phyloP scores from a whole-genome alignment of 2,888 invertebrate genomes.

The Thyatira batis region DNA sequence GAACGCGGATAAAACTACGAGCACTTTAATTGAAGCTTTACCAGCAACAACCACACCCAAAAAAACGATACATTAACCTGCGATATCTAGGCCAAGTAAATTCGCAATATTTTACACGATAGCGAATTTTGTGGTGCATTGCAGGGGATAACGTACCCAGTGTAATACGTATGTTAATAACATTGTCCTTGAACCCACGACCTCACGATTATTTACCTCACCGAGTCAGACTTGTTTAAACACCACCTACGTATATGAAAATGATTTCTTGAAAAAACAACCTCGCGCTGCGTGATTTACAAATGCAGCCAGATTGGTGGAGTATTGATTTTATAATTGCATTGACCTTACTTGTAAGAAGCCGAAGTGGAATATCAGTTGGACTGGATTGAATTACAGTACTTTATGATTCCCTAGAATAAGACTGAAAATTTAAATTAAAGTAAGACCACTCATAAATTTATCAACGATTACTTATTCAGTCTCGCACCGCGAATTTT shows the following conservation, averaged over 20 bases:
- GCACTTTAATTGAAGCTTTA: neutral
- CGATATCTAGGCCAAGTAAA: neutral
- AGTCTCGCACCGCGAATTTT: no score
- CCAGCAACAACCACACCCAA: neutral
- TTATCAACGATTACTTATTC: no score
- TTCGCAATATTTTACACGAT: neutral
- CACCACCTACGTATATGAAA: neutral
- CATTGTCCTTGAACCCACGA: constrained; percentile 43
- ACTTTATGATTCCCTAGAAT: no score
- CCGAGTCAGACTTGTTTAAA: constrained; percentile 25
- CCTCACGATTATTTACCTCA: constrained; percentile 36
- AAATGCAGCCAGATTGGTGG: neutral
- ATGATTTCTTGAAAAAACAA: constrained; percentile 1
- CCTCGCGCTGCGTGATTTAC: neutral
- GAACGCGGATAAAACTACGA: neutral
- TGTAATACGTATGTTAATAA: neutral
- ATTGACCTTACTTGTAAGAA: neutral
- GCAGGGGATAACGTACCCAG: constrained; percentile 13
- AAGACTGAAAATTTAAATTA: no score
- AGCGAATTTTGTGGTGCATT: constrained; percentile 23
- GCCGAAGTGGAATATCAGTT: neutral
- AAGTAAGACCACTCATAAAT: no score
- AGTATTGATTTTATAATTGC: neutral
- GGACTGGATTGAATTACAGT: neutral
- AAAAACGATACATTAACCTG: neutral